Percentiles rank a stretch among this genome's conserved stretches.
Conservation (phyloP, 2,113 vertebrate genomes). For the Trochalopteron elliotii region DNA sequence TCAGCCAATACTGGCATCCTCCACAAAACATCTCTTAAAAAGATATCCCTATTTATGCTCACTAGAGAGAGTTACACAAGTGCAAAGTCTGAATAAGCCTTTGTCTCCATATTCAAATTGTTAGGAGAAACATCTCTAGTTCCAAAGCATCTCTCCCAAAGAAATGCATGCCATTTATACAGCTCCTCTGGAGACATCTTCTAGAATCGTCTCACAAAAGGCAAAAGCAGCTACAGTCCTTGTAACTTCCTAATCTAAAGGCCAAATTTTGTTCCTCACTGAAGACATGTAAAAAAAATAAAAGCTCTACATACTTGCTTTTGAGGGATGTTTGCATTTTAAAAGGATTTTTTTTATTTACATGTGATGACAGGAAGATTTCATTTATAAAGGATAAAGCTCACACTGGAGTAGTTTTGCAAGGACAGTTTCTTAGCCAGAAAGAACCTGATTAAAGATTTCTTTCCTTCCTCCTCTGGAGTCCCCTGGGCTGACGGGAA, state of each 20-base stretch:
- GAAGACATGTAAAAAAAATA: rapidly evolving
- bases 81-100: background rate
- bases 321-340: background rate
- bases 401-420: background rate
- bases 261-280: background rate
- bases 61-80: background rate
- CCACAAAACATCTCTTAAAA: background rate
- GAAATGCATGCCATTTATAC: background rate
- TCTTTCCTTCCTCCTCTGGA: background rate
- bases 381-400: background rate
- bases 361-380: rapidly evolving
- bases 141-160: background rate
- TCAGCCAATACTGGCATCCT: background rate
- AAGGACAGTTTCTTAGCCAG: background rate
- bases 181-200: background rate
- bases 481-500: rapidly evolving
- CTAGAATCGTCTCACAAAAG: background rate
- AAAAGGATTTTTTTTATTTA: background rate
- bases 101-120: background rate
- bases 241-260: background rate
- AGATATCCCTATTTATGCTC: background rate
- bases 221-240: background rate
- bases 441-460: background rate
- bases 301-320: background rate
- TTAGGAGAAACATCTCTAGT: background rate